Conservation (phyloP, 1,140 invertebrate genomes). For the Coptotermes formosanus region DNA sequence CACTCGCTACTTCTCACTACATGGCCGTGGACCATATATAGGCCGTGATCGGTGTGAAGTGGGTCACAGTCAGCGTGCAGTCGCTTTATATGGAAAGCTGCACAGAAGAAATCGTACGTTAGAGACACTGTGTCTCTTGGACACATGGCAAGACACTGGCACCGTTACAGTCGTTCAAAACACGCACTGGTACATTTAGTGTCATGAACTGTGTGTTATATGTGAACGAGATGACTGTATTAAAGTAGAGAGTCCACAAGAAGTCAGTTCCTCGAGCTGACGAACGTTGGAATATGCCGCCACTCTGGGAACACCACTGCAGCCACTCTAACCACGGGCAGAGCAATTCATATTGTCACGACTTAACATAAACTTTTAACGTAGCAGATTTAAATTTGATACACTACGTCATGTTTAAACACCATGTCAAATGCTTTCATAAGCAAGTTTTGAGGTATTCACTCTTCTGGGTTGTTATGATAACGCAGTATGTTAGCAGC, state of each 20-base stretch:
- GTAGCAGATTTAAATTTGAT: too few species aligned
- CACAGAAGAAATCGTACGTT: background rate
- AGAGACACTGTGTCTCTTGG: background rate
- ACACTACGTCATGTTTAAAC: too few species aligned
- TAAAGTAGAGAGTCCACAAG: background rate
- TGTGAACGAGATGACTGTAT: background rate
- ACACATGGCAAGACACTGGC: background rate
- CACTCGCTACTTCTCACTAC: background rate
- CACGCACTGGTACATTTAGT: background rate
- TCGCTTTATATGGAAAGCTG: background rate
- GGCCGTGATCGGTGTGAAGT: background rate
- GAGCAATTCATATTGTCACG: too few species aligned
- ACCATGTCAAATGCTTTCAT: too few species aligned
- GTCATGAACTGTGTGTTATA: background rate
- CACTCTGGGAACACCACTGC: background rate
- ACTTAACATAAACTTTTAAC: too few species aligned
- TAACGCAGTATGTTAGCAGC: too few species aligned
- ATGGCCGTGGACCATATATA: slow-evolving; percentile 18
- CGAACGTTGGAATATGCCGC: background rate
- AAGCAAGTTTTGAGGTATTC: too few species aligned
- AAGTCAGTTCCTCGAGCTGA: background rate
- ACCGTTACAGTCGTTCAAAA: background rate
- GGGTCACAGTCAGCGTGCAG: background rate
- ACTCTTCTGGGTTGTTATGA: too few species aligned
- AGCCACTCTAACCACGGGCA: background rate